Evolutionary conservation across 2,797 vertebrate species (phyloP), one percentile per base, ranked within the genome.

Genomic region (Leuciscus waleckii): DNA sequence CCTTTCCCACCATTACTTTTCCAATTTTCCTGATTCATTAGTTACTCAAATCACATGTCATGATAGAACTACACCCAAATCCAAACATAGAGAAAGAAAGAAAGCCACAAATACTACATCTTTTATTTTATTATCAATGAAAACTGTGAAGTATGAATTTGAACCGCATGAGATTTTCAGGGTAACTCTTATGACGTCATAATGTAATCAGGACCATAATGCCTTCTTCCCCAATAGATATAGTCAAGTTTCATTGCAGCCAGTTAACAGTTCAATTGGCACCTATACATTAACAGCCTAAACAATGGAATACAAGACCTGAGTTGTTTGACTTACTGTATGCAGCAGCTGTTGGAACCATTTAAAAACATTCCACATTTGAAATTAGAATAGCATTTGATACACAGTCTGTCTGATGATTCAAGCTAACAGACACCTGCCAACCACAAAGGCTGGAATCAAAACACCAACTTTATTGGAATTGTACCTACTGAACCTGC

Each of bases 211-310:
- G 85, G 35, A 78, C 54, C 14, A 86, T 73, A 78, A 86, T 26
- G 70, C 61, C 58, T 74, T 81, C 77, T 82, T 85, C 83, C 58
- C 46, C 3, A 41, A 71, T 37, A 70, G 2, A 5, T 85, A 75
- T 41, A 65, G 75, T 41, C 85, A 80, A n/a, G 80, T 87, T 86
- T 61, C 51, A 78, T 58, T 85, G 74, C 67, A 77, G 29, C 67
- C 74, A 86, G 39, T 83, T 43, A 63, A 61, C 56, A 85, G 84
- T 82, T 90, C 32, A 43, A 37, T 88, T 92, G 90, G 90, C 88
- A 75, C 11, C 2, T 7, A 39, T 29, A 71, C 84, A 84, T 87
- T 76, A 17, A 10, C 23, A 58, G 23, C 21, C 54, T 58, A 63
- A 29, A 63, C 58, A 63, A 63, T 61, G n/a, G n/a, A 61, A 61